phyloP scores from a whole-genome alignment of 1,140 invertebrate genomes.

The Homalodisca vitripennis region DNA sequence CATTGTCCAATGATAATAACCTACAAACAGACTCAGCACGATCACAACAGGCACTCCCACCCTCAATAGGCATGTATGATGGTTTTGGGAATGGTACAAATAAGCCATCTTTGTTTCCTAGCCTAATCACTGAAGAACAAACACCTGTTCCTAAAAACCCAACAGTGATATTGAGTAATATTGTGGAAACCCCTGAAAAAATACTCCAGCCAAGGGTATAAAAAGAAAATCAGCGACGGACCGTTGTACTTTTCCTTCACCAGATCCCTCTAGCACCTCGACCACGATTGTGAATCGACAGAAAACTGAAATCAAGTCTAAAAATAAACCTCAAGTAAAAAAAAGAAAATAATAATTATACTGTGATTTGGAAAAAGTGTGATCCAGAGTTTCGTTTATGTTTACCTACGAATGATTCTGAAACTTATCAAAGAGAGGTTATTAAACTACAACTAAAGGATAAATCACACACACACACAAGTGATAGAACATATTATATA shows the following conservation, averaged over 20 bases:
- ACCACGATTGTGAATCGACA: not conserved
- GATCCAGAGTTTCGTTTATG: slow-evolving; percentile 9
- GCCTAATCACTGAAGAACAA: too few species aligned
- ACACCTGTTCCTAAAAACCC: too few species aligned
- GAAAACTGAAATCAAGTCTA: not conserved
- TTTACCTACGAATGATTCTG: not conserved
- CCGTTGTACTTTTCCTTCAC: too few species aligned
- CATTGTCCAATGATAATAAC: slow-evolving; percentile 16
- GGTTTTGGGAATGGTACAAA: too few species aligned
- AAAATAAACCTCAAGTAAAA: not conserved
- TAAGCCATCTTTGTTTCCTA: too few species aligned
- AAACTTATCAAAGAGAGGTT: not conserved
- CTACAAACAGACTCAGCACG: slow-evolving; percentile 16
- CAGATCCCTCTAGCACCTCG: slow-evolving; percentile 17
- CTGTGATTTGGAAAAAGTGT: slow-evolving; percentile 12
- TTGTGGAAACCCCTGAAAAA: too few species aligned
- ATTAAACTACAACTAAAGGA: not conserved
- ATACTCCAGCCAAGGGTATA: too few species aligned
- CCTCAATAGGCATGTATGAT: too few species aligned
- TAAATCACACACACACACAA: not conserved
- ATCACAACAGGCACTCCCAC: slow-evolving; percentile 14
- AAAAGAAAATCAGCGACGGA: too few species aligned
- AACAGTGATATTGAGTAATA: too few species aligned
- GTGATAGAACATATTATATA: too few species aligned
- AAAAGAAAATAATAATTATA: slow-evolving; percentile 10